Evolutionary conservation across 2,113 vertebrate genomes (phyloP).

Genomic region (Anser cygnoides): DNA sequence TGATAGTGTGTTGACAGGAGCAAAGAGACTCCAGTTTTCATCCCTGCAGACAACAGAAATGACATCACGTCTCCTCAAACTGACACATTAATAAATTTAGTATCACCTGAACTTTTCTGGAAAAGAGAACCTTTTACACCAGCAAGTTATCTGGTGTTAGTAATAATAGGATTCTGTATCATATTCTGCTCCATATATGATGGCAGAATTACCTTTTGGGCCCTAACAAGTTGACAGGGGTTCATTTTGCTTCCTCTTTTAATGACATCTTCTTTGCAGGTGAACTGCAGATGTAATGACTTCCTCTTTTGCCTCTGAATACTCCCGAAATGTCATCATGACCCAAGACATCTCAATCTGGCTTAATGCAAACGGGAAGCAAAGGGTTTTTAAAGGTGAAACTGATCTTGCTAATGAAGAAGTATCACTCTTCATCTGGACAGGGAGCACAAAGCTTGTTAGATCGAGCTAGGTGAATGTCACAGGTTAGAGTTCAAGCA

Average conservation of each 20-base stretch:
- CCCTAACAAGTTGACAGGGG: conserved; percentile 90
- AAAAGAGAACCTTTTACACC: conserved; percentile 84
- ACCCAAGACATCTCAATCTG: conserved; percentile 80
- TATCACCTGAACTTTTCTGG: conserved; percentile 93
- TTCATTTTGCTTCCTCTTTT: conserved; percentile 90
- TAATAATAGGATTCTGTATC: conserved; percentile 89
- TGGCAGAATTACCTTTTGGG: conserved; percentile 85
- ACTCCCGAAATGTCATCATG: conserved; percentile 78
- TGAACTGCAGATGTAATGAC: conserved; percentile 83
- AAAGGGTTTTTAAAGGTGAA: conserved; percentile 79
- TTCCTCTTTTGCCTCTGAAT: conserved; percentile 74
- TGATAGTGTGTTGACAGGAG: conserved; percentile 90
- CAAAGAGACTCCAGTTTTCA: conserved; percentile 84
- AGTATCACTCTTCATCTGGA: conserved; percentile 73
- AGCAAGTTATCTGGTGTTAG: conserved; percentile 84
- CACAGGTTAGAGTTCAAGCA: conserved; percentile 75
- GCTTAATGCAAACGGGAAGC: conserved; percentile 76
- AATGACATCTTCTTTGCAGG: conserved; percentile 86
- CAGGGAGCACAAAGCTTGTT: conserved; percentile 71
- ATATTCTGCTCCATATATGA: conserved; percentile 79
- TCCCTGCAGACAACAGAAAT: conserved; percentile 85
- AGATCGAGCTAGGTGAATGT: conserved; percentile 77
- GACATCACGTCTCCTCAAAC: conserved; percentile 84
- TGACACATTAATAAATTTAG: conserved; percentile 95
- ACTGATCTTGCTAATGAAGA: conserved; percentile 82